A percentile compares a stretch with the other conserved stretches of the same genome.
phyloP scores from a whole-genome alignment of 2,888 invertebrate genomes.

The Panopea generosa region DNA sequence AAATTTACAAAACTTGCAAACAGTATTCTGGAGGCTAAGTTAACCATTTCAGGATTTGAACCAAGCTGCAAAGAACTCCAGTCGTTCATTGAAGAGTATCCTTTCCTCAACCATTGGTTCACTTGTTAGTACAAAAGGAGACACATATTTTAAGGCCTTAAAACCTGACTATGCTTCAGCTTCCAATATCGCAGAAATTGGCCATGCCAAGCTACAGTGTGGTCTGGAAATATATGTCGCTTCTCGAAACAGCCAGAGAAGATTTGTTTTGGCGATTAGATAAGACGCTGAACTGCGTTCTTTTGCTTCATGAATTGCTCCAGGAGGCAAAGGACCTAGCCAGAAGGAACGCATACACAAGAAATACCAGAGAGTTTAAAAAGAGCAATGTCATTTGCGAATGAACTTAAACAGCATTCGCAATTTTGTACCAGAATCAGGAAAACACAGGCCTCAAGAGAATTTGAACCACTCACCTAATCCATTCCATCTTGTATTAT shows the following conservation, averaged over 20 bases:
- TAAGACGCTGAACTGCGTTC: background rate
- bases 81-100: background rate
- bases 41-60: no score
- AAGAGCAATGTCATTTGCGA: background rate
- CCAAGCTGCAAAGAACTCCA: no score
- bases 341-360: background rate
- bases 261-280: constrained; percentile 3
- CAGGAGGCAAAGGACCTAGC: no score
- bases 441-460: no score
- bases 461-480: no score
- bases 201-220: constrained; percentile 16
- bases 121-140: constrained; percentile 18
- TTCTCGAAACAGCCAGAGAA: constrained; percentile 1
- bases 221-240: constrained; percentile 4
- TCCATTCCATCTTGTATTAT: no score
- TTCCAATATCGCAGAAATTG: constrained; percentile 21
- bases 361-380: background rate
- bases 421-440: no score
- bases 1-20: no score
- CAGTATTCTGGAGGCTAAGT: no score
- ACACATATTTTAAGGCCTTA: constrained; percentile 23
- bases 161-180: constrained; percentile 5
- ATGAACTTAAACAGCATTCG: background rate
- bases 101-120: constrained; percentile 2
- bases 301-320: no score